Evolutionary conservation across 2,113 vertebrate genomes (phyloP).

Genomic region (Electrona antarctica): DNA sequence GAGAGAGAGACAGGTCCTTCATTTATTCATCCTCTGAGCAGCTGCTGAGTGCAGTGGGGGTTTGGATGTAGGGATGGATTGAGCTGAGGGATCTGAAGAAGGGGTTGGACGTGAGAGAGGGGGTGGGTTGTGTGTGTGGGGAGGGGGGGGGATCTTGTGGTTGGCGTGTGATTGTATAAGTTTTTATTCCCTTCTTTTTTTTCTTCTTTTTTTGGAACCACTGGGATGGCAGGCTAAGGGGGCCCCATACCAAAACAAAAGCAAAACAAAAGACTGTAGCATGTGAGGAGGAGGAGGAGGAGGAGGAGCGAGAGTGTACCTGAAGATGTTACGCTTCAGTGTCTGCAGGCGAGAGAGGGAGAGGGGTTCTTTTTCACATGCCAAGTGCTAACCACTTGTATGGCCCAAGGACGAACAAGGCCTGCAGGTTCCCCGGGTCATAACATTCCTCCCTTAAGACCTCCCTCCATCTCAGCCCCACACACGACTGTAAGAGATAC

Average conservation of each 20-base stretch:
- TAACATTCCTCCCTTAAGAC: neutral
- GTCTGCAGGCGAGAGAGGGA: neutral
- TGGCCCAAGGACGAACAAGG: slow-evolving; percentile 60
- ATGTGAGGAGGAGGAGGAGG: slow-evolving; percentile 12
- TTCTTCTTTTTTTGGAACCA: slow-evolving; percentile 29
- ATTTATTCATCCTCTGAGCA: slow-evolving; percentile 81
- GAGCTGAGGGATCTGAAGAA: slow-evolving; percentile 58
- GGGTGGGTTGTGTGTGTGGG: neutral
- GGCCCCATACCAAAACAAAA: slow-evolving; percentile 39
- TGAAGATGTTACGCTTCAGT: slow-evolving; percentile 8
- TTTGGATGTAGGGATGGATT: slow-evolving; percentile 58
- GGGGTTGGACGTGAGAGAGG: slow-evolving; percentile 30
- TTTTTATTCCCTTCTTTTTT: slow-evolving; percentile 41
- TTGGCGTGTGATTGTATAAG: slow-evolving; percentile 38
- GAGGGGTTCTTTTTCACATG: slow-evolving; percentile 41
- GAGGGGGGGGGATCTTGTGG: slow-evolving; percentile 8
- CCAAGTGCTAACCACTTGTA: slow-evolving; percentile 54
- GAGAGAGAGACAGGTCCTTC: slow-evolving; percentile 52
- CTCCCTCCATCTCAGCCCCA: neutral
- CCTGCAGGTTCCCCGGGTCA: slow-evolving; percentile 23
- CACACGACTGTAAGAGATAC: neutral
- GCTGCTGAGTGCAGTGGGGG: slow-evolving; percentile 73
- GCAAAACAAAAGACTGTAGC: slow-evolving; percentile 56
- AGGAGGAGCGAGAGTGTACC: neutral
- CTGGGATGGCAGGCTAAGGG: slow-evolving; percentile 30